Evolutionary conservation across 2,888 invertebrate species (phyloP), one percentile per base, ranked within the genome.

Genomic region (Stenolophus ochropezus): DNA sequence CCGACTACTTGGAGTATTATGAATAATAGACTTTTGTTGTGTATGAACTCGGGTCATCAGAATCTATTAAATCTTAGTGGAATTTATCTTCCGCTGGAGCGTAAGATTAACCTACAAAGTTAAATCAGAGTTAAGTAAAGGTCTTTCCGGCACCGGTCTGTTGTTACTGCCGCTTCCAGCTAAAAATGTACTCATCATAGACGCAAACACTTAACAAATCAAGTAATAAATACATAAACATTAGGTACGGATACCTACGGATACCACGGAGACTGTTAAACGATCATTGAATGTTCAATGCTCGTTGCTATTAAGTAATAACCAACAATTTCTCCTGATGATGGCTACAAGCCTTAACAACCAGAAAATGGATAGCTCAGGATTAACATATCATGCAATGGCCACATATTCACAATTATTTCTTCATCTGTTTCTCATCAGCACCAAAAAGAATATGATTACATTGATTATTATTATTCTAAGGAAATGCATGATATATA

Each of bases 251-350:
- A 47, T 49, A n/a, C 47, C 23, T 18, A 11, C 33, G 16, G 71
- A 71, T 8, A 71, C 21, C 6, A 49, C 49, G 23, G 73, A 73
- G 21, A 23, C 47, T 8, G 21, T 20, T 73, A 49, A 71, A 20
- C 27, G 27, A 69, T 21, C 73, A 73, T n/a, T 73, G 20, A 47
- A 21, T 73, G 73, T 49, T 21, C 49, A 23, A 69, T 73, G 49
- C 33, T 47, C 20, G 20, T 42, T 33, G 21, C 73, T 42, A 77
- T 77, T 77, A 77, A 61, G 61, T 61, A 77, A 77, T 77, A 33
- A 23, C 61, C 61, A 42, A 77, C 61, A 77, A 77, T 77, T 77
- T 73, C 47, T 73, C 21, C 21, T 0, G 49, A 47, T 47, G 14
- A 47, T 21, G 49, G 20, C 21, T 73, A 73, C 21, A 20, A 23